Evolutionary conservation across 2,888 invertebrate genomes (phyloP).

Genomic region (Rhagonycha lutea): DNA sequence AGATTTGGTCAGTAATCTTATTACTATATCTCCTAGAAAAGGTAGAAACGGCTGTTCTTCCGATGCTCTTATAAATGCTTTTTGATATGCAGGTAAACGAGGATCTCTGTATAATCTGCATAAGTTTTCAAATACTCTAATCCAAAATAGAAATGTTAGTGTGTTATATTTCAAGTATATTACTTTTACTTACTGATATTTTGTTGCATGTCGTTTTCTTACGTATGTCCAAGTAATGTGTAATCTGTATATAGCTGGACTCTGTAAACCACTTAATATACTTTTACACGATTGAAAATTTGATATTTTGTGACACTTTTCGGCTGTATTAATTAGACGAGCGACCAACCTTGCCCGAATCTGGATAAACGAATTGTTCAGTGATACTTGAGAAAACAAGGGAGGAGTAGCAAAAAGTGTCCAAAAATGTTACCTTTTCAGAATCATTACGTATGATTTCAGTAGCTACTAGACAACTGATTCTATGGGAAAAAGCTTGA

Average conservation of each 20-base stretch:
- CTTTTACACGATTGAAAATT: conserved; percentile 61
- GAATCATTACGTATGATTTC: conserved; percentile 55
- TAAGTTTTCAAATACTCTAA: conserved; percentile 56
- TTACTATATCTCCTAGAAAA: conserved; percentile 56
- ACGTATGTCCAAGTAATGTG: conserved; percentile 58
- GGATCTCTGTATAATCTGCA: conserved; percentile 57
- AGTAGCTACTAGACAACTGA: conserved; percentile 57
- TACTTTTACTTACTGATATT: conserved; percentile 55
- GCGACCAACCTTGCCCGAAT: conserved; percentile 58
- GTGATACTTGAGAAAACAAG: not conserved
- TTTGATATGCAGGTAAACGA: conserved; percentile 51
- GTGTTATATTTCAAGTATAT: not conserved
- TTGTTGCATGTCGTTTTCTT: conserved; percentile 57
- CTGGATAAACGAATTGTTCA: conserved; percentile 36
- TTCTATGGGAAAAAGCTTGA: conserved; percentile 59
- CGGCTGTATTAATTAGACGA: conserved; percentile 60
- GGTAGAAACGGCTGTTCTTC: conserved; percentile 55
- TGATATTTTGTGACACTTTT: conserved; percentile 58
- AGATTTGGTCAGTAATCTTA: conserved; percentile 51
- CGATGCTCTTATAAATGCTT: conserved; percentile 52
- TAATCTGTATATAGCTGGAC: conserved; percentile 59
- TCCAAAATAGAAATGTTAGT: conserved; percentile 13
- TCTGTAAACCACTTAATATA: conserved; percentile 58
- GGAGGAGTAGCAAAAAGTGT: not conserved
- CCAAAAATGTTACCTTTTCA: conserved; percentile 46